Conservation (phyloP, 2,888 invertebrate species). For the Drosophila neonasuta region DNA sequence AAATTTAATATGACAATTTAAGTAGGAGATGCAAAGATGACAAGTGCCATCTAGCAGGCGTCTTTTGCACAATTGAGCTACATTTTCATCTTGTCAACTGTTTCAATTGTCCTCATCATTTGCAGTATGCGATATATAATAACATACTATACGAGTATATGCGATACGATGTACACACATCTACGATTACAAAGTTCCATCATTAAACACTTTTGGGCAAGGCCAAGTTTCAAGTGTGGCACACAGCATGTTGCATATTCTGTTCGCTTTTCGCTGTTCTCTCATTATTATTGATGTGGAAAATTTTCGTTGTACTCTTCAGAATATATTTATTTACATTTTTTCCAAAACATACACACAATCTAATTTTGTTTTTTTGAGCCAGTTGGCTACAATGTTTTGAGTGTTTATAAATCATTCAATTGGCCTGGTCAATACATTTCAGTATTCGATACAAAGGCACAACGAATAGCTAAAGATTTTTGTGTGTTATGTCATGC, state of each 20-base stretch:
- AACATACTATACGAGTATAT: not conserved
- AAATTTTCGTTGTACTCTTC: conserved; percentile 9
- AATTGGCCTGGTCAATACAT: conserved; percentile 1
- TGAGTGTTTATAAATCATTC: not conserved
- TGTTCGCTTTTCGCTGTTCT: not conserved
- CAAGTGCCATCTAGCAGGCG: conserved; percentile 47
- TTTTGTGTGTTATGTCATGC: conserved; percentile 34
- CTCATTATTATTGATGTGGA: conserved; percentile 26
- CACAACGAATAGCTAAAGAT: not conserved
- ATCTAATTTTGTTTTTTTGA: conserved; percentile 2
- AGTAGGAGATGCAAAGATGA: conserved; percentile 62
- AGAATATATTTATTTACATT: conserved; percentile 46
- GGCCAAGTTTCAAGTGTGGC: conserved; percentile 39
- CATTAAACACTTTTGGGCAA: conserved; percentile 47
- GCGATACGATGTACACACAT: not conserved
- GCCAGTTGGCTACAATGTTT: conserved; percentile 27
- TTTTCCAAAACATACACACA: conserved; percentile 1
- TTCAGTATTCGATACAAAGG: not conserved
- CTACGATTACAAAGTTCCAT: conserved; percentile 23
- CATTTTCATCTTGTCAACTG: conserved; percentile 51
- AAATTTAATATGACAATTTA: conserved; percentile 74
- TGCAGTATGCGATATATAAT: conserved; percentile 8
- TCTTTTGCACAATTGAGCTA: conserved; percentile 67
- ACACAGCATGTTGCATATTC: conserved; percentile 10
- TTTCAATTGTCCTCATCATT: conserved; percentile 70